Conservation (phyloP, 2,888 invertebrate species). For the Chironomus riparius region DNA sequence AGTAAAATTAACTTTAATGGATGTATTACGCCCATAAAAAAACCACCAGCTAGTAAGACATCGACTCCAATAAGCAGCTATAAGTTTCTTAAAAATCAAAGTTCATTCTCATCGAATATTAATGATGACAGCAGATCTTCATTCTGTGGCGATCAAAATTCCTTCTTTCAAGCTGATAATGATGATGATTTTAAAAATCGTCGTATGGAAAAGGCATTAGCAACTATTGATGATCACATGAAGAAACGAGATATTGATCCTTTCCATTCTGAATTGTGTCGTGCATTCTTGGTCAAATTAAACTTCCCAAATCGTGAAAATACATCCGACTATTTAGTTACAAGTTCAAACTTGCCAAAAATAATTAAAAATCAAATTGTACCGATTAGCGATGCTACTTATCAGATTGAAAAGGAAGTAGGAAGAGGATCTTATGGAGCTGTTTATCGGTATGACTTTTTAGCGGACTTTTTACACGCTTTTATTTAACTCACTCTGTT, state of each 20-base stretch:
- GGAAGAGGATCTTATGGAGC: conserved; percentile 84
- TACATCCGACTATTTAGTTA: conserved; percentile 49
- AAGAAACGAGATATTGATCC: conserved; percentile 58
- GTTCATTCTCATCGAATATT: conserved; percentile 28
- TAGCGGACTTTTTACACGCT: neutral
- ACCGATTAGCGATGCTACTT: conserved; percentile 49
- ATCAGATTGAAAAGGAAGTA: conserved; percentile 62
- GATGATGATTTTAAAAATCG: conserved; percentile 39
- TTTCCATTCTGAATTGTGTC: conserved; percentile 64
- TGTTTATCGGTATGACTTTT: conserved; percentile 55
- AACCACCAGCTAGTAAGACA: conserved; percentile 35
- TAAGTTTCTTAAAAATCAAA: conserved; percentile 25
- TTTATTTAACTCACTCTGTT: no score
- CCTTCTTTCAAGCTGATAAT: conserved; percentile 41
- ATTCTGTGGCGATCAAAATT: conserved; percentile 38
- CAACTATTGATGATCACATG: conserved; percentile 39
- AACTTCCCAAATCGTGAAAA: conserved; percentile 60
- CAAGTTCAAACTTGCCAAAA: conserved; percentile 52
- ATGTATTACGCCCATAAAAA: neutral
- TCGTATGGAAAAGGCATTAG: conserved; percentile 39
- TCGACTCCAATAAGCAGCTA: conserved; percentile 35
- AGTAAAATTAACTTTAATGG: conserved; percentile 14
- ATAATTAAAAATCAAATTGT: conserved; percentile 47
- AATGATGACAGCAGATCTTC: conserved; percentile 39
- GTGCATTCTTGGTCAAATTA: conserved; percentile 60